Evolutionary conservation across 1,140 invertebrate species (phyloP).

Genomic region (Camponotus vicinus): DNA sequence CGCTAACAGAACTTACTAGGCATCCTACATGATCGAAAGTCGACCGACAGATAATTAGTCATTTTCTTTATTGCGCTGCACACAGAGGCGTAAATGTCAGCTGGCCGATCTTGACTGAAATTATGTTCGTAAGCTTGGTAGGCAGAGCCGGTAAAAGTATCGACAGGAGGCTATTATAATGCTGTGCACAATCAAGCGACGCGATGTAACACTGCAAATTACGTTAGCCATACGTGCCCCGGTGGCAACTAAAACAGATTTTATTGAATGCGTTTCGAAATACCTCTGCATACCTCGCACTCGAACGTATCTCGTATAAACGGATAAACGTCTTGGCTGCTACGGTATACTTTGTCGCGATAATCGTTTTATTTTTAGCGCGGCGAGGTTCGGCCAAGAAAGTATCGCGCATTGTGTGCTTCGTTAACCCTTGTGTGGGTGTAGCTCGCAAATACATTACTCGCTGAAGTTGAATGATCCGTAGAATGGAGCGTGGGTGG

Average conservation of each 20-base stretch:
- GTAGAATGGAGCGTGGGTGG: constrained; percentile 49
- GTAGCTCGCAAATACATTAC: constrained; percentile 49
- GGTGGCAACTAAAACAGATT: constrained; percentile 16
- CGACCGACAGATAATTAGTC: constrained; percentile 44
- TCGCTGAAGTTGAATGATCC: constrained; percentile 63
- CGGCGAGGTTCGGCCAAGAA: neutral
- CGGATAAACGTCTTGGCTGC: neutral
- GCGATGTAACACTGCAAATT: constrained; percentile 43
- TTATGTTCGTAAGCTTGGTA: constrained; percentile 24
- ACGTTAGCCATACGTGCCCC: neutral
- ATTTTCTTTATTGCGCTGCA: constrained; percentile 61
- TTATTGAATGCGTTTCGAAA: constrained; percentile 54
- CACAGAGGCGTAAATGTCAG: constrained; percentile 65
- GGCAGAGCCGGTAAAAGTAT: constrained; percentile 38
- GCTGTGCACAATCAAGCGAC: neutral
- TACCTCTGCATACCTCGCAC: constrained; percentile 20
- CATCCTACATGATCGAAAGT: constrained; percentile 59
- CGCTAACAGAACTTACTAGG: neutral
- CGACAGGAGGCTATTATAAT: neutral
- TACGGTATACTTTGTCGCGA: neutral
- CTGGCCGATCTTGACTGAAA: constrained; percentile 48
- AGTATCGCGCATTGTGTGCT: constrained; percentile 19
- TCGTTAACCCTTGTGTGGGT: constrained; percentile 65
- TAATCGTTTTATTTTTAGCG: constrained; percentile 51
- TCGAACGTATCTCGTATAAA: constrained; percentile 17